Evolutionary conservation across 2,113 vertebrate genomes (phyloP), one percentile per base, ranked within the genome.

Genomic region (Cyanoderma ruficeps): DNA sequence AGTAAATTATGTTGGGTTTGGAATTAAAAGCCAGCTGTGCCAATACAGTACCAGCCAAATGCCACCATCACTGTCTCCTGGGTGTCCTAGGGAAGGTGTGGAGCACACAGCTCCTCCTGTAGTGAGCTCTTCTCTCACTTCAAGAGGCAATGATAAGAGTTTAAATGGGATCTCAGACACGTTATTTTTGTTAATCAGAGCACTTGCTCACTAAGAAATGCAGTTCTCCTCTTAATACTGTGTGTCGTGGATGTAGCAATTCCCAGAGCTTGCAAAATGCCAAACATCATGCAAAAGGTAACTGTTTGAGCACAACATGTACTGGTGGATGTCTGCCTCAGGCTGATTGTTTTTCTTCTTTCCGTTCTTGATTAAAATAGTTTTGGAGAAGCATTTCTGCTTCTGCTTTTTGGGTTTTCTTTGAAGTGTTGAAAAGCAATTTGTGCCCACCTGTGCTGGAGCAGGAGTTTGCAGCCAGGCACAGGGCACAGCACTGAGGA

Each of bases 21-120:
- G 92, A 93, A 78, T 97, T 95, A 94, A 96, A 93, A 96, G 87
- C 91, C 97, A 97, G 96, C 93, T 97, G 96, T 96, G 93, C 93
- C 93, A 90, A 74, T 77, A 76, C 80, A 67, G 83, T 89, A 72
- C 85, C 88, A 94, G 94, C 89, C 96, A 97, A 90, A 92, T 94
- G 89, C 95, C 91, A 92, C 87, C 61, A 10, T 84, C 83, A 20
- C 80, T 25, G 50, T 96, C 93, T 91, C 84, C 46, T 81, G 76
- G 72, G 78, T 1, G 3, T 96, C 95, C 90, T 89, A 53, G 37
- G 90, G 87, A 86, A 90, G 67, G 89, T 89, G 69, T 75, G 72
- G 80, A 96, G 68, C 57, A 21, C 61, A 20, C 49, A 69, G 65
- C 83, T 89, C 56, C 76, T 94, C 75, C 72, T 91, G 65, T 70